Evolutionary conservation across 2,113 vertebrate species (phyloP), one percentile per base, ranked within the genome.

Genomic region (Equus quagga): DNA sequence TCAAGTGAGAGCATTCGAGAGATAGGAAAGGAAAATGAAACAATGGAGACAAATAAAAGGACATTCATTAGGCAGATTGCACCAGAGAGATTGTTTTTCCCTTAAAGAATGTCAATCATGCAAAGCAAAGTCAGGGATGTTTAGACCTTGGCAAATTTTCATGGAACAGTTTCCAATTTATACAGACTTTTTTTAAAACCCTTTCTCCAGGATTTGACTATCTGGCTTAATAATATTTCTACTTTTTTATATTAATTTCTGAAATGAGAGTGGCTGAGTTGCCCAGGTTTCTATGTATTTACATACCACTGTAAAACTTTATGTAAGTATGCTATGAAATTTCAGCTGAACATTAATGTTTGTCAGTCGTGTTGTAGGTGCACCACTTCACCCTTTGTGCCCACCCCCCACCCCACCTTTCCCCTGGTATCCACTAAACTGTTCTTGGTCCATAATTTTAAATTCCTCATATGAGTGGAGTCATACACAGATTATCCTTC

Each of bases 1-100:
- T 75, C 7, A 89, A 33, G 54, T 36, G 67, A 84, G 58, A 97
- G 28, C 12, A 23, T 89, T 84, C 82, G 76, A 94, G 65, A 87
- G 65, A 95, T 3, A 96, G 83, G 41, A 83, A 86, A 95, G 81
- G 73, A 85, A n/a, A 96, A 78, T 8, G 58, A 82, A 81, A 96
- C 49, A 92, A 82, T 33, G n/a, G 46, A 80, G 86, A 75, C 44
- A 75, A 96, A 91, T 62, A 81, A 65, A 91, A 91, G 69, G 26
- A 36, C 6, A 62, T 6, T 0, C 4, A 78, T 70, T 31, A 88
- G 80, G 41, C 60, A 85, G 51, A 17, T 0, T 2, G 14, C 3
- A 49, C 1, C 5, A 41, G 18, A 67, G 60, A 33, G 26, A 33
- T 28, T 51, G 8, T 82, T 44, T 23, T 69, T 73, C 41, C 4